Conservation (phyloP, 2,888 invertebrate genomes). For the Spodoptera littoralis region DNA sequence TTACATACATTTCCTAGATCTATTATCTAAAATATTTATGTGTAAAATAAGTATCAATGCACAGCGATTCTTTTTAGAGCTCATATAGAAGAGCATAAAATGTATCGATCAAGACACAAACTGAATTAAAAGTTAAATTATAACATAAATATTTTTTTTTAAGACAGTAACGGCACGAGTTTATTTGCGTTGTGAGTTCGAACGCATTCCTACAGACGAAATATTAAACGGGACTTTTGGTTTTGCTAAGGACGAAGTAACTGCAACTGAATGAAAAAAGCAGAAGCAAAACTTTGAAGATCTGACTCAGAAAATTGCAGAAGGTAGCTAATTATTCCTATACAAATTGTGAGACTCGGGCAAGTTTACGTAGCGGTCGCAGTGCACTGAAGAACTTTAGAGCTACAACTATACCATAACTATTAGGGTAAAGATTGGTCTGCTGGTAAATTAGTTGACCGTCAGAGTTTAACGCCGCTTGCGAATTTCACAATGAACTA, state of each 20-base stretch:
- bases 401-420: constrained; percentile 55
- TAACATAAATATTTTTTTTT: too few species aligned
- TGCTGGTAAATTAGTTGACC: constrained; percentile 75
- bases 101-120: too few species aligned
- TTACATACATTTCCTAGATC: too few species aligned
- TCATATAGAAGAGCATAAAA: too few species aligned
- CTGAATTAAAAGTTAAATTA: too few species aligned
- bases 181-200: too few species aligned
- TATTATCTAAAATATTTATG: too few species aligned
- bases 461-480: constrained; percentile 68
- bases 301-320: constrained; percentile 21
- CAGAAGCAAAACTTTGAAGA: constrained; percentile 12
- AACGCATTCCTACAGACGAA: too few species aligned
- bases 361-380: constrained; percentile 51
- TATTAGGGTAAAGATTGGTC: constrained; percentile 72
- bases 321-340: constrained; percentile 41
- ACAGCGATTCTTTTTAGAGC: too few species aligned
- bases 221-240: too few species aligned
- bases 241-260: background rate
- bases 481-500: constrained; percentile 73
- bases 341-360: constrained; percentile 37
- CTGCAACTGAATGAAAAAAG: constrained; percentile 6
- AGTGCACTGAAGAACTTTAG: constrained; percentile 48
- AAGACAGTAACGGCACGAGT: too few species aligned
- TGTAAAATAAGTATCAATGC: too few species aligned